phyloP scores from a whole-genome alignment of 1,140 invertebrate species.

The Bombus consobrinus region DNA sequence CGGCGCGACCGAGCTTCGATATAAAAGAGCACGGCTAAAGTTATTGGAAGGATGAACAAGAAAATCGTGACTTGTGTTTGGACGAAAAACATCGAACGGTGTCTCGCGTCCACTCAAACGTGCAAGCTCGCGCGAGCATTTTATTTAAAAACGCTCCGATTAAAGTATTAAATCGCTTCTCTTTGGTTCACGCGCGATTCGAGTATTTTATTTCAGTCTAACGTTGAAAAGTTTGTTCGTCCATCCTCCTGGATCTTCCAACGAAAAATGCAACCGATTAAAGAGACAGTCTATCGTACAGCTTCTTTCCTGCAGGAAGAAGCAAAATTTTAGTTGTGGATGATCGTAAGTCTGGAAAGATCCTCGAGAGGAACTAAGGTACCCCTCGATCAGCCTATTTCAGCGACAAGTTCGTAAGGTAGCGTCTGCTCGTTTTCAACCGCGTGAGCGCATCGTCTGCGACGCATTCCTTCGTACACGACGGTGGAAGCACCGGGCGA shows the following conservation, averaged over 20 bases:
- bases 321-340: too few species aligned
- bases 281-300: not conserved
- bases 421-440: slow-evolving; percentile 23
- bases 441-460: slow-evolving; percentile 45
- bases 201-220: too few species aligned
- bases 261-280: too few species aligned
- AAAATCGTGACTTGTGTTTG: slow-evolving; percentile 27
- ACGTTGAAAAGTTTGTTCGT: too few species aligned
- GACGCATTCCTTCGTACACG: slow-evolving; percentile 52
- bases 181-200: too few species aligned
- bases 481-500: slow-evolving; percentile 42
- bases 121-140: not conserved
- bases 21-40: slow-evolving; percentile 37
- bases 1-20: not conserved
- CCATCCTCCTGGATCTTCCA: too few species aligned
- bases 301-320: not conserved
- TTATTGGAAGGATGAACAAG: slow-evolving; percentile 44
- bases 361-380: too few species aligned
- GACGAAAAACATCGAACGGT: slow-evolving; percentile 10
- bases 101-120: not conserved
- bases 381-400: too few species aligned
- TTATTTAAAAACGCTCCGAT: not conserved
- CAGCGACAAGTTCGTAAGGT: not conserved
- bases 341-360: too few species aligned
- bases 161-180: not conserved